Evolutionary conservation across 2,797 vertebrate species (phyloP).

Genomic region (Artibeus lituratus): DNA sequence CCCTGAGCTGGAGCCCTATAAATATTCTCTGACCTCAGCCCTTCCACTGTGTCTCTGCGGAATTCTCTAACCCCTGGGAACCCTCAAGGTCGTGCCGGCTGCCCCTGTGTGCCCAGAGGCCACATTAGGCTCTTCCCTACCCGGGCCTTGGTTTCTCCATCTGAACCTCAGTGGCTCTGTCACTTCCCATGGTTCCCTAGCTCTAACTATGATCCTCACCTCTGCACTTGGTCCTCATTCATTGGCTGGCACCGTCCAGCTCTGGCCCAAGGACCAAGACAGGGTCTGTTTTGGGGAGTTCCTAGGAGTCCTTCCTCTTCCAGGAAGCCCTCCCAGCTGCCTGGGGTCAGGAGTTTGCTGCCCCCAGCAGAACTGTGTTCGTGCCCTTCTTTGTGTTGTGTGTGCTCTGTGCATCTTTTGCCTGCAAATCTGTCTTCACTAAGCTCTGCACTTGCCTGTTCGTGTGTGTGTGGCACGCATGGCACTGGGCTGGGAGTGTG

Average conservation of each 20-base stretch:
- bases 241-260: not conserved
- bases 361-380: not conserved
- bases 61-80: slow-evolving; percentile 39
- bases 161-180: not conserved
- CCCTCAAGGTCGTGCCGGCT: slow-evolving; percentile 61
- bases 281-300: not conserved
- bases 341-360: not conserved
- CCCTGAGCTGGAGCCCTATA: slow-evolving; percentile 56
- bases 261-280: not conserved
- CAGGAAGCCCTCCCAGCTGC: not conserved
- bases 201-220: not conserved
- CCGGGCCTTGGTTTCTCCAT: not conserved
- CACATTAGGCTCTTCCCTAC: not conserved
- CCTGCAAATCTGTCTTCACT: not conserved
- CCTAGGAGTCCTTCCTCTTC: not conserved
- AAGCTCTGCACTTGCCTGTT: not conserved
- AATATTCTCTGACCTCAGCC: slow-evolving; percentile 70
- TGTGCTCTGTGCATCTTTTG: not conserved
- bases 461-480: not conserved
- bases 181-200: not conserved
- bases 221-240: not conserved
- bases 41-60: slow-evolving; percentile 31
- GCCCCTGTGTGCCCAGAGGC: not conserved
- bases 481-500: not conserved
- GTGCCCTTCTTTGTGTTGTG: not conserved